Evolutionary conservation across 2,113 vertebrate genomes (phyloP).

Genomic region (Podocnemis expansa): DNA sequence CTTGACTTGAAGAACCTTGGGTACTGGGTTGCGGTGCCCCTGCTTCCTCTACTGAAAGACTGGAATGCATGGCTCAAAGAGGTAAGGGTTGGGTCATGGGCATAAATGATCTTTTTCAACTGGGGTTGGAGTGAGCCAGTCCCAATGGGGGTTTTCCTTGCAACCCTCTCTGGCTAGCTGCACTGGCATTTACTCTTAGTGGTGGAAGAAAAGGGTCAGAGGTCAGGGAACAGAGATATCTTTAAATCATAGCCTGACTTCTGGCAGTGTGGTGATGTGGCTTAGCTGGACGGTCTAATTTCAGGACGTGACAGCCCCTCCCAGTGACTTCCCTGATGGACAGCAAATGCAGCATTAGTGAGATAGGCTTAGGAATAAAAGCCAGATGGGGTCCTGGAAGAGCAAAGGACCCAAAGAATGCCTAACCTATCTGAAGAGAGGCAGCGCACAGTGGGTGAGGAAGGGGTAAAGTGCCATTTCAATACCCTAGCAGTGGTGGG

Average conservation of each 20-base stretch:
- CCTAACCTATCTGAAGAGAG: neutral
- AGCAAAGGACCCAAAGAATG: neutral
- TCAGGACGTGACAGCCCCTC: neutral
- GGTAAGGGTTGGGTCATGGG: too few relatives aligned
- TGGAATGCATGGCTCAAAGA: too few relatives aligned
- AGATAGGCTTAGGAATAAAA: neutral
- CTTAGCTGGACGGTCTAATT: neutral
- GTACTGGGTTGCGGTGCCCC: too few relatives aligned
- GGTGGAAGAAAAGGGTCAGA: neutral
- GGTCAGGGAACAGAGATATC: neutral
- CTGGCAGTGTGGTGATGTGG: neutral
- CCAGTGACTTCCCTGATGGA: neutral
- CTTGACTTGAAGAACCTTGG: too few relatives aligned
- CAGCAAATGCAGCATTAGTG: neutral
- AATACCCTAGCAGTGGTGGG: too few relatives aligned
- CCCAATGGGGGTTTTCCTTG: neutral
- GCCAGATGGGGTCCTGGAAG: neutral
- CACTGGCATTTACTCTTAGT: conserved; percentile 18
- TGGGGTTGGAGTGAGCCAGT: neutral
- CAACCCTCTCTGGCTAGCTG: neutral
- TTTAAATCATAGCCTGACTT: neutral
- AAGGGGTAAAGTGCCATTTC: neutral
- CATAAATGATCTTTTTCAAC: neutral
- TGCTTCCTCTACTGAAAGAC: too few relatives aligned
- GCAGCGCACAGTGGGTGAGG: neutral